These are phyloP conservation scores for Zoroaster sp. DNA, from an alignment of 53 echinoderm and acorn worm genomes.

Conservation along the genomic window DNA sequence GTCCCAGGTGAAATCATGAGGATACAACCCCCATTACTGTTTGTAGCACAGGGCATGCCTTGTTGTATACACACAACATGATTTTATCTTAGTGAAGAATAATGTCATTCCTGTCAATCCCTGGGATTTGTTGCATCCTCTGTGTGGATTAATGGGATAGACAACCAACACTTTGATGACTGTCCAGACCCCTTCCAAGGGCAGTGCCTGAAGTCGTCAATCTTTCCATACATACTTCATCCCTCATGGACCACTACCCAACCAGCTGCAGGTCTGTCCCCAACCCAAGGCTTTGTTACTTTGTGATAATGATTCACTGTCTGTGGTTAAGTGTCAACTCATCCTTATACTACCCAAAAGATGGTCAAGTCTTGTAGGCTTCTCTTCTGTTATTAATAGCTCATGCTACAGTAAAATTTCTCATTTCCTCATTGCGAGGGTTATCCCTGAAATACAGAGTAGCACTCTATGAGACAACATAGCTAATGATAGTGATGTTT, in stretches of 20 bases:
- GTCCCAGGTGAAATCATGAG: background rate
- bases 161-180: background rate
- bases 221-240: background rate
- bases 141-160: background rate
- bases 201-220: background rate
- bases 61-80: background rate
- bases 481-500: too few relatives aligned
- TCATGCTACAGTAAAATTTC: background rate
- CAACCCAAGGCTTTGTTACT: background rate
- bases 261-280: background rate
- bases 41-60: background rate
- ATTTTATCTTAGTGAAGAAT: background rate
- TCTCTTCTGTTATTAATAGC: slow-evolving; percentile 3
- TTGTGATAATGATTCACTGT: slow-evolving; percentile 28
- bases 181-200: background rate
- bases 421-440: background rate
- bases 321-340: slow-evolving; percentile 22
- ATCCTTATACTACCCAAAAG: background rate
- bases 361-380: background rate
- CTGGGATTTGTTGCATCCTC: background rate
- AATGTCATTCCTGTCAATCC: background rate
- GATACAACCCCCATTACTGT: background rate
- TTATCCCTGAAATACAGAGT: background rate
- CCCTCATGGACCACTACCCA: background rate
- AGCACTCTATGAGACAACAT: background rate